Base-by-base conservation (phyloP, 1,140 invertebrate genomes). In the Muscidifurax raptorellus region DNA sequence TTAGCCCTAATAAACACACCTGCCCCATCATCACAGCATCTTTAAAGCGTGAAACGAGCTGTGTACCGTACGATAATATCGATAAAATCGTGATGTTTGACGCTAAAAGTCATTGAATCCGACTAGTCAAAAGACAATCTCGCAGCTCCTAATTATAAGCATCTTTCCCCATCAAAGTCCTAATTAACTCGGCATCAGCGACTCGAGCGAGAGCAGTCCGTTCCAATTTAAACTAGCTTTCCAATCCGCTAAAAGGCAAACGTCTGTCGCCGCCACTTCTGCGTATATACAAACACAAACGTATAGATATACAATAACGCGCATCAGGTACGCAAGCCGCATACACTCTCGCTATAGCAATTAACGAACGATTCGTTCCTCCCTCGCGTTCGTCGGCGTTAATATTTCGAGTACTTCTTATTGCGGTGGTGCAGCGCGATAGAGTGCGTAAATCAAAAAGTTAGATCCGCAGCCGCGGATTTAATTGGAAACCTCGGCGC, bases 401-500 rank as follows among this genome's bases (percentile, higher is more conserved):
- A 74, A 81, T 44, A 47, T 59, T 28, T 59, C 28, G 27, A 52
- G 30, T 22, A 47, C 28, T 74, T 72, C 47, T 80, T 71, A 80
- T 81, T 74, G 69, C 32, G 12, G 22, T 1, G 47, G 25, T 22
- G n/a, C 25, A 15, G 74, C 74, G 25, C 36, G 7, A 66, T 32
- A 13, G 67, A 32, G 44, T 22, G 69, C 28, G 69, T 81, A 81
- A 81, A 81, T 81, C 69, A 74, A 77, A 81, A 81, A 81, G 80
- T 74, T 81, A 25, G n/a, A 81, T 81, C 44, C 25, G 44, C 30
- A 28, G 27, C 15, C 69, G 67, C 69, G 12, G 28, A 81, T 74
- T 81, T 74, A 81, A 81, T 81, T 81, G 80, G 69, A 59, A 80
- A 81, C 64, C 66, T 80, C 66, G 52, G 66, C 64, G 59, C 74